phyloP scores from a whole-genome alignment of 2,888 invertebrate species.

The Operophtera brumata region DNA sequence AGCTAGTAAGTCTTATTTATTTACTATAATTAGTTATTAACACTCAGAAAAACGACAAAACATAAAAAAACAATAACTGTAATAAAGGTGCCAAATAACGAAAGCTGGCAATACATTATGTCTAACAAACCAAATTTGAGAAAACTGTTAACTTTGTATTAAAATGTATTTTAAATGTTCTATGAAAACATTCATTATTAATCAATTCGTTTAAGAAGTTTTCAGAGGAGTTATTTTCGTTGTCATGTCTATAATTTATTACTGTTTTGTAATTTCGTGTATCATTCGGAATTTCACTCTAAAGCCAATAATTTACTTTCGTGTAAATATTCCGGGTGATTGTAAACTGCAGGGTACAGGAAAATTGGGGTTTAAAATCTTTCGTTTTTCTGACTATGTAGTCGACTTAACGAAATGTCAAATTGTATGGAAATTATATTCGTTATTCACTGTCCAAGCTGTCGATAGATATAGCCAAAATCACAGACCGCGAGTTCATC shows the following conservation, averaged over 20 bases:
- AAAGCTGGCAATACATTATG: conserved; percentile 14
- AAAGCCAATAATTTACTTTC: not conserved
- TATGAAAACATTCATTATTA: too few species aligned
- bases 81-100: conserved; percentile 36
- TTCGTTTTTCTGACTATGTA: too few species aligned
- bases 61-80: conserved; percentile 8
- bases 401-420: too few species aligned
- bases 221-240: conserved; percentile 3
- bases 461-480: too few species aligned
- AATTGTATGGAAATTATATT: too few species aligned
- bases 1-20: conserved; percentile 33
- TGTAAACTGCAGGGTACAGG: not conserved
- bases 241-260: conserved; percentile 6
- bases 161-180: too few species aligned
- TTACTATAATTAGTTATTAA: conserved; percentile 23
- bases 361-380: not conserved
- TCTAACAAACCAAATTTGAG: conserved; percentile 2
- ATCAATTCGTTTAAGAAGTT: not conserved
- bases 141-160: not conserved
- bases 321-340: not conserved
- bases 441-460: too few species aligned
- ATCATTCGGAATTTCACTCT: not conserved
- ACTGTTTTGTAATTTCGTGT: not conserved
- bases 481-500: too few species aligned
- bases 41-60: conserved; percentile 4